Evolutionary conservation across 2,113 vertebrate genomes (phyloP), one percentile per base, ranked within the genome.

Genomic region (Gymnorhina tibicen): DNA sequence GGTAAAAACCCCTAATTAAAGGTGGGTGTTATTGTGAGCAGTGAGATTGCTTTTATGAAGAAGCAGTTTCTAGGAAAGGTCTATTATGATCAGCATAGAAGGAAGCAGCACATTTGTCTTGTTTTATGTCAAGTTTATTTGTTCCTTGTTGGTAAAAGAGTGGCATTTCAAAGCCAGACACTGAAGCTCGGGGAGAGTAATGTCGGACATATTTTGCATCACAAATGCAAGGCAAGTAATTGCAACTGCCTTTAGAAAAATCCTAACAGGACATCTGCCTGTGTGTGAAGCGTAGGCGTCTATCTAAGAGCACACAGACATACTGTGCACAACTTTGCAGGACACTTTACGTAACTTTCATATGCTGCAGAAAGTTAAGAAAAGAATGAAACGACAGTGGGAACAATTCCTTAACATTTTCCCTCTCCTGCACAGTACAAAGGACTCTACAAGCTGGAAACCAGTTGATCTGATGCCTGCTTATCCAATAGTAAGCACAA

Each of bases 291-390:
- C 0, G 60, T 78, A 78, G 94, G 94, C 3, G 7, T 68, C 42
- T 22, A 58, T 91, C 83, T 47, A 66, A 18, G 44, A 62, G 60
- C 59, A 80, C 42, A 68, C 21, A 88, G 87, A 72, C 30, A 9
- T 33, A 56, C 24, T 21, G 75, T 44, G 81, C 82, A 35, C 70
- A 85, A 5, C 32, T 84, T 94, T 78, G 63, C 37, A 82, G 92
- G 67, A 69, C 24, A 24, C 9, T 93, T 95, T 88, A 87, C 89
- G n/a, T 94, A 96, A 92, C 80, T 93, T 93, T 85, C 59, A 19
- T 47, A 26, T 50, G 33, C 39, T 58, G 44, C 24, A 79, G 35
- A 91, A 87, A 77, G 39, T 64, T 80, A 84, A 94, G 70, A 70
- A 93, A 94, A 82, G 15, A 39, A 50, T 68, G 16, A 67, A 94